phyloP scores from a whole-genome alignment of 2,888 invertebrate genomes.

The Onchidella celtica region DNA sequence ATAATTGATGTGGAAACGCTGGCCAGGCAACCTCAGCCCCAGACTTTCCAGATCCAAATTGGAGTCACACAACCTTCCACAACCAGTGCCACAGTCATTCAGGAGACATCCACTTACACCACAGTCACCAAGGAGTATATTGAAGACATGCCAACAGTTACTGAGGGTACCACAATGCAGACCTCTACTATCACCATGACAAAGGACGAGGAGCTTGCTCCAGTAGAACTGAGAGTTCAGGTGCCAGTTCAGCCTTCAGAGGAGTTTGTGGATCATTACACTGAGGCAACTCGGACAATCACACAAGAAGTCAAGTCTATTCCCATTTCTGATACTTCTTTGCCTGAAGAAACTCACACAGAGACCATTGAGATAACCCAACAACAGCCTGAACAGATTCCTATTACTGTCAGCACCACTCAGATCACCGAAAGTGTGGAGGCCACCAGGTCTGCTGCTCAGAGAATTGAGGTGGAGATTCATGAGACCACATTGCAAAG shows the following conservation, averaged over 20 bases:
- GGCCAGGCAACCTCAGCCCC: constrained; percentile 39
- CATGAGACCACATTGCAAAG: constrained; percentile 67
- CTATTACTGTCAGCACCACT: constrained; percentile 60
- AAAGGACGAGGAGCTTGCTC: constrained; percentile 62
- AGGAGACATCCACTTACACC: constrained; percentile 59
- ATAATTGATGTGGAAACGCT: constrained; percentile 55
- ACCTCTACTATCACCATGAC: constrained; percentile 65
- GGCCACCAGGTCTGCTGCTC: constrained; percentile 59
- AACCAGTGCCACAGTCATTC: constrained; percentile 60
- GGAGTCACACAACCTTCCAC: constrained; percentile 59
- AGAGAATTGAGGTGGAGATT: constrained; percentile 74
- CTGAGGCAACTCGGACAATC: constrained; percentile 65
- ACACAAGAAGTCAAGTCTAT: constrained; percentile 65
- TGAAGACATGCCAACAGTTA: constrained; percentile 53
- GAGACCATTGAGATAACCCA: constrained; percentile 75
- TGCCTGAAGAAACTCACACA: constrained; percentile 62
- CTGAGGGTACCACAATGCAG: constrained; percentile 63
- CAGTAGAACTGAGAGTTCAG: constrained; percentile 64
- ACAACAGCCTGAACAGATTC: constrained; percentile 65
- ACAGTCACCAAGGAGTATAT: constrained; percentile 42
- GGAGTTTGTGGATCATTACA: constrained; percentile 59
- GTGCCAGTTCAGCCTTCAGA: constrained; percentile 61
- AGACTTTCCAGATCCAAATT: constrained; percentile 65
- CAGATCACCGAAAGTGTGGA: constrained; percentile 57
- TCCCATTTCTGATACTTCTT: constrained; percentile 56